phyloP scores from a whole-genome alignment of 30 jellyfish, hydroid and myxozoan genomes.

The Calvadosia cruxmelitensis region DNA sequence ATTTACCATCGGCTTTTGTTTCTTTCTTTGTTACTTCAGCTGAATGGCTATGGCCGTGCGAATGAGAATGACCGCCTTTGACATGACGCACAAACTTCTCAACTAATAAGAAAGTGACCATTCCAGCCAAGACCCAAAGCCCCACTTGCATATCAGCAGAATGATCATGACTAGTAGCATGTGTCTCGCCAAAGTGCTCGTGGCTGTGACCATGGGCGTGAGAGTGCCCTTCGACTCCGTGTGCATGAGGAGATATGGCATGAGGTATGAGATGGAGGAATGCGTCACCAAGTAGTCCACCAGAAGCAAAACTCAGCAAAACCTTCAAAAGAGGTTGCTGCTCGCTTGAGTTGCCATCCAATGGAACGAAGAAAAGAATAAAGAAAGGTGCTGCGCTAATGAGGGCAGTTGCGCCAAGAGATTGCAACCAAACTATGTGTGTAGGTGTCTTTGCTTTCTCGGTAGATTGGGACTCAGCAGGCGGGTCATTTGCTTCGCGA shows the following conservation, averaged over 20 bases:
- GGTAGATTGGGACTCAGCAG: too few species aligned
- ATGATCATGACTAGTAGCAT: conserved; percentile 70
- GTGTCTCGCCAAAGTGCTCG: conserved; percentile 57
- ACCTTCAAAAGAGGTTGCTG: conserved; percentile 69
- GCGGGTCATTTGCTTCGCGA: too few species aligned
- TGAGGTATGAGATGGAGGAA: conserved; percentile 87
- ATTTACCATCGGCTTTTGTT: conserved; percentile 13
- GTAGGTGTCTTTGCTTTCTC: too few species aligned
- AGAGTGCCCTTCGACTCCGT: conserved; percentile 33
- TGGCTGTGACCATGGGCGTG: conserved; percentile 70
- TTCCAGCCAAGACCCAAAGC: conserved; percentile 88
- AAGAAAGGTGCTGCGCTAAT: conserved; percentile 97
- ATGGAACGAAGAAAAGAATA: conserved; percentile 76
- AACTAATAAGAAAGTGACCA: conserved; percentile 67
- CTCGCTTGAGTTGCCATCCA: conserved; percentile 61
- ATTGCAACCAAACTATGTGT: conserved; percentile 67
- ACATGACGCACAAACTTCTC: conserved; percentile 89
- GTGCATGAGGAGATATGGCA: conserved; percentile 92
- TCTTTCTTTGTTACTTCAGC: conserved; percentile 15
- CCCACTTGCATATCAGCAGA: conserved; percentile 89
- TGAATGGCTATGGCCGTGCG: conserved; percentile 38
- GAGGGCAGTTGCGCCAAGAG: conserved; percentile 67
- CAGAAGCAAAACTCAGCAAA: conserved; percentile 84
- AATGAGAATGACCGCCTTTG: conserved; percentile 88
- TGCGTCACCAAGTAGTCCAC: conserved; percentile 95